phyloP scores from a whole-genome alignment of 2,888 invertebrate species.

The Netelia melanura region DNA sequence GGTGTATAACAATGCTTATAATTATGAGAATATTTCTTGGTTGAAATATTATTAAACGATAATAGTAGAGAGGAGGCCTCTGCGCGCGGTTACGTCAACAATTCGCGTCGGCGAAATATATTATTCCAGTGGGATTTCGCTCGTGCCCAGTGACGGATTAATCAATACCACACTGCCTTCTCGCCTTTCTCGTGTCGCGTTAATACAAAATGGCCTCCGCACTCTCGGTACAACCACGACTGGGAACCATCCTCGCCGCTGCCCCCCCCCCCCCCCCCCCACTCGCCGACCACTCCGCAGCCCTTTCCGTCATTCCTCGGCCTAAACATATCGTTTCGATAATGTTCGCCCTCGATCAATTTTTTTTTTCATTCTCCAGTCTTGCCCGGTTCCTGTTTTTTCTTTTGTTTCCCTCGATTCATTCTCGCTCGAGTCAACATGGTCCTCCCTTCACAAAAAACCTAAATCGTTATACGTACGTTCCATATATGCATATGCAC shows the following conservation, averaged over 20 bases:
- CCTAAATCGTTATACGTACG: not conserved
- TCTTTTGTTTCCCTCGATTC: not conserved
- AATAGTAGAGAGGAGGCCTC: not conserved
- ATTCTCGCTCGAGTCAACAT: not conserved
- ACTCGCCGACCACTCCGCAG: not conserved
- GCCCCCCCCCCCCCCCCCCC: slow-evolving; percentile 52
- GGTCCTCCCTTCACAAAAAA: not conserved
- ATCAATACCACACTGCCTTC: slow-evolving; percentile 83
- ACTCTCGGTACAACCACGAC: slow-evolving; percentile 41
- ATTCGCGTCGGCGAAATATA: slow-evolving; percentile 63
- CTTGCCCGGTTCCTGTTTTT: not conserved
- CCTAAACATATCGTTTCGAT: not conserved
- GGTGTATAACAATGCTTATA: no score
- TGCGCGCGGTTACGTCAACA: not conserved
- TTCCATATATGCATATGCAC: not conserved
- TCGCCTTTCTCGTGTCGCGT: slow-evolving; percentile 76
- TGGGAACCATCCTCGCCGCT: slow-evolving; percentile 53
- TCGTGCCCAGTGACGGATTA: slow-evolving; percentile 82
- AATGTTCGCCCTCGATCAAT: not conserved
- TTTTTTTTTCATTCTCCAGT: not conserved
- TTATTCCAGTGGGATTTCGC: slow-evolving; percentile 67
- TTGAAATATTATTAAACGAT: slow-evolving; percentile 5
- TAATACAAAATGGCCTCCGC: slow-evolving; percentile 84
- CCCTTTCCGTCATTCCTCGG: slow-evolving; percentile 15
- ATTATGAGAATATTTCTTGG: not conserved